Evolutionary conservation across 2,113 vertebrate genomes (phyloP).

Genomic region (Aphyosemion australe): DNA sequence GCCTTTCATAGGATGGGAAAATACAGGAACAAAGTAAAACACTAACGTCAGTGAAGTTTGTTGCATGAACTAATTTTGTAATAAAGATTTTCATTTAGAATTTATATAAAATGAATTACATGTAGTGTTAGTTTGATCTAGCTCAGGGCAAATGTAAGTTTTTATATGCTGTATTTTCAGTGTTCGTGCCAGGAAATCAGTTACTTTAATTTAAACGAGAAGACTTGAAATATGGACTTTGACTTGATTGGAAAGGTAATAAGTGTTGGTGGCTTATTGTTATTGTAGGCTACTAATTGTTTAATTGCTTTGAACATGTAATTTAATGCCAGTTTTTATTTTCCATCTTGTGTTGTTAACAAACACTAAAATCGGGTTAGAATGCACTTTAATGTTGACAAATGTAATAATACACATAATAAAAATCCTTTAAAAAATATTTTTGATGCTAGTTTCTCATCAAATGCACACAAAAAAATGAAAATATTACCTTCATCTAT

Average conservation of each 20-base stretch:
- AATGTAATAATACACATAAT: slow-evolving; percentile 30
- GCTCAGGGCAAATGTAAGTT: slow-evolving; percentile 21
- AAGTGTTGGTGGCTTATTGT: neutral
- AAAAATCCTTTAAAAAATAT: slow-evolving; percentile 17
- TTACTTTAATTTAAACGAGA: neutral
- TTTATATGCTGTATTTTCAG: slow-evolving; percentile 9
- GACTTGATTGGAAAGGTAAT: neutral
- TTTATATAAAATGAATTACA: neutral
- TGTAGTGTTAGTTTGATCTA: slow-evolving; percentile 4
- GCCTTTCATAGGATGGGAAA: too few relatives aligned
- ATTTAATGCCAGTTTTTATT: neutral
- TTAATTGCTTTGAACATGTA: neutral
- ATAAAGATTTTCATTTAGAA: neutral
- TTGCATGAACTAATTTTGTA: neutral
- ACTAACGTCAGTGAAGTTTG: slow-evolving; percentile 16
- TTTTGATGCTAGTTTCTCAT: too few relatives aligned
- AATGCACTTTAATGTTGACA: slow-evolving; percentile 66
- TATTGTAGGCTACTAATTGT: slow-evolving; percentile 19
- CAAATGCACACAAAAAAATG: too few relatives aligned
- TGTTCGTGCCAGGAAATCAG: slow-evolving; percentile 7
- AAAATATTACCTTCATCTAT: too few relatives aligned
- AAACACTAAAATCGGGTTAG: slow-evolving; percentile 27
- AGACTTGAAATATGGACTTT: slow-evolving; percentile 26
- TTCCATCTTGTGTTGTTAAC: slow-evolving; percentile 9
- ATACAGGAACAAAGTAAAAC: slow-evolving; percentile 3